Evolutionary conservation across 2,797 vertebrate genomes (phyloP), one percentile per base, ranked within the genome.

Genomic region (Cichlasoma orientale): DNA sequence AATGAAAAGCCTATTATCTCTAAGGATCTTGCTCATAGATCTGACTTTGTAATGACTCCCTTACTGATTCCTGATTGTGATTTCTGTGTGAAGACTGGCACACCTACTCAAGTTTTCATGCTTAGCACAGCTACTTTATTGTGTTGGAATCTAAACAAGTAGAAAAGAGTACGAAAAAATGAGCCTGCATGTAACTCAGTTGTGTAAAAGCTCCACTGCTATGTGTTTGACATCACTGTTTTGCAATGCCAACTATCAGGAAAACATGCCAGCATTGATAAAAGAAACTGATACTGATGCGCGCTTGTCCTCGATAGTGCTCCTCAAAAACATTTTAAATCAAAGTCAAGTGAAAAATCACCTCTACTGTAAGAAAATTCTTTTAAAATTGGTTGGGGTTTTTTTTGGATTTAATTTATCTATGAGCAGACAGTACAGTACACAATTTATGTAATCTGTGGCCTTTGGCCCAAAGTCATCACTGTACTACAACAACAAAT

Each of bases 391-490:
- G 61, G n/a, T n/a, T n/a, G n/a, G n/a, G n/a, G n/a, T n/a, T n/a
- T n/a, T n/a, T n/a, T n/a, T n/a, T 68, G 18, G 41, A 50, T 68
- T 68, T 50, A 1, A 3, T 68, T 50, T 68, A 68, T 18, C 47
- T 44, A 23, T 50, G 47, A 68, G 41, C 10, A 68, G 41, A 29
- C 41, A n/a, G 25, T 29, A 50, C 18, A 68, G 44, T n/a, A 50
- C 6, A 11, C 29, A 79, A 11, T 44, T 36, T 44, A 33, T 44
- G 79, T 73, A 75, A 84, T 72, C 80, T 82, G 8, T 88, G 89
- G 81, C 86, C 92, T 89, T 92, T 92, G 87, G 86, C 90, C 89
- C 71, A 71, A 19, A 74, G 79, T 18, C 59, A 71, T 85, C 56
- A 56, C 70, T 23, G 80, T 71, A 74, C 52, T 58, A 88, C 79